Percentiles rank a stretch among this genome's conserved stretches.
These are phyloP conservation scores for Myripristis murdjan DNA, from an alignment of 2,797 vertebrate genomes.

Conservation along the genomic window DNA sequence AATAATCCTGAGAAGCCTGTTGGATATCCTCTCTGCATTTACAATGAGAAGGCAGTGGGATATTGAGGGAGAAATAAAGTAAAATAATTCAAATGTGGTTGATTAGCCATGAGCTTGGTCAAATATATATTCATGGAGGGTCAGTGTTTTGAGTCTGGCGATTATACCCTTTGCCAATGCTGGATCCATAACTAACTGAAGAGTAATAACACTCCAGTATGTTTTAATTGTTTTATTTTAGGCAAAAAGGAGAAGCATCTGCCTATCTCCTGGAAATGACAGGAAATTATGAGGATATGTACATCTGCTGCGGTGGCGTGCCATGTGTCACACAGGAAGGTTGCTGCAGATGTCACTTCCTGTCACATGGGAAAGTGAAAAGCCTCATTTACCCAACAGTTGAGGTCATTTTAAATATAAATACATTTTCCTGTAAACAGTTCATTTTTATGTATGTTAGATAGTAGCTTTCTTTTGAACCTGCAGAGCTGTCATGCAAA, in stretches of 20 bases:
- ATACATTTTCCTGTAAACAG: neutral
- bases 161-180: slow-evolving; percentile 15
- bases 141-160: neutral
- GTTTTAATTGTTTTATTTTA: slow-evolving; percentile 1
- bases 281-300: slow-evolving; percentile 27
- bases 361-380: slow-evolving; percentile 57
- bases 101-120: neutral
- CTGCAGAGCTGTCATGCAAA: too few relatives aligned
- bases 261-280: slow-evolving; percentile 22
- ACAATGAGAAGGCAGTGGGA: neutral
- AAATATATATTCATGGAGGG: neutral
- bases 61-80: neutral
- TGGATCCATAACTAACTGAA: slow-evolving; percentile 33
- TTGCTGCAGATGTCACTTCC: slow-evolving; percentile 76
- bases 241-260: neutral
- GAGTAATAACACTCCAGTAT: slow-evolving; percentile 45
- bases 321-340: slow-evolving; percentile 66
- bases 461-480: neutral
- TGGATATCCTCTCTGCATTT: neutral
- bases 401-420: neutral
- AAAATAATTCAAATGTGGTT: neutral
- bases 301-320: slow-evolving; percentile 53
- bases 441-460: slow-evolving; percentile 20
- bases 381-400: neutral
- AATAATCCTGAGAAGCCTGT: neutral